These are phyloP conservation scores for Bucorvus abyssinicus DNA, from an alignment of 2,797 vertebrate genomes.

Conservation along the genomic window DNA sequence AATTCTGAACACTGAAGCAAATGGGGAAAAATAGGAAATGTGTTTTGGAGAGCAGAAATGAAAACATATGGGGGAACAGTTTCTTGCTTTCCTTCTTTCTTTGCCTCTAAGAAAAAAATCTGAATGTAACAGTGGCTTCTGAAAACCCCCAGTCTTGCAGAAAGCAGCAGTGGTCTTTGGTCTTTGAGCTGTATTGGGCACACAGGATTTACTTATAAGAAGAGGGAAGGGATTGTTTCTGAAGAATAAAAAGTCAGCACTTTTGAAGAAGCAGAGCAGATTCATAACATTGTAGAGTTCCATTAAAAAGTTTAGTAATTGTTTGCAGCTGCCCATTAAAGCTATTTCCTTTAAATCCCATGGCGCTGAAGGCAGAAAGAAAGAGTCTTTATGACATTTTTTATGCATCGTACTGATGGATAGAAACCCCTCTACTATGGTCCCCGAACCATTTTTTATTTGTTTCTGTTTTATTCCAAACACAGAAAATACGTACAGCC, in stretches of 20 bases:
- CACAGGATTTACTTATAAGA: neutral
- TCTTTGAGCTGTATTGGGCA: neutral
- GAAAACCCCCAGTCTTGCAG: neutral
- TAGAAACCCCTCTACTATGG: neutral
- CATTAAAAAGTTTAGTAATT: conserved; percentile 65
- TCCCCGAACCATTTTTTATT: conserved; percentile 47
- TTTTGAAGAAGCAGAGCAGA: conserved; percentile 46
- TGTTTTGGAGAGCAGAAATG: neutral
- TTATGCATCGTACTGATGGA: conserved; percentile 11
- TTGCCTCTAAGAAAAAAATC: neutral
- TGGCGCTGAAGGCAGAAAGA: conserved; percentile 17
- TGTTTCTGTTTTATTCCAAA: conserved; percentile 38
- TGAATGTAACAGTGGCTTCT: neutral
- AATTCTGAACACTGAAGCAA: conserved; percentile 15
- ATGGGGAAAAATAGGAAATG: conserved; percentile 2
- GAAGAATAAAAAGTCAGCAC: neutral
- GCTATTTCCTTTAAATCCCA: conserved; percentile 70
- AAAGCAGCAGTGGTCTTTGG: neutral
- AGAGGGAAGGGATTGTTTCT: neutral
- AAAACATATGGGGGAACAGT: neutral
- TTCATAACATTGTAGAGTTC: conserved; percentile 46
- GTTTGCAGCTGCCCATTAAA: conserved; percentile 72
- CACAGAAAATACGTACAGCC: neutral
- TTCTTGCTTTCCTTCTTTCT: neutral
- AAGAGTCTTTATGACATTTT: conserved; percentile 22